Evolutionary conservation across 2,797 vertebrate species (phyloP).

Genomic region (Chrosomus eos): DNA sequence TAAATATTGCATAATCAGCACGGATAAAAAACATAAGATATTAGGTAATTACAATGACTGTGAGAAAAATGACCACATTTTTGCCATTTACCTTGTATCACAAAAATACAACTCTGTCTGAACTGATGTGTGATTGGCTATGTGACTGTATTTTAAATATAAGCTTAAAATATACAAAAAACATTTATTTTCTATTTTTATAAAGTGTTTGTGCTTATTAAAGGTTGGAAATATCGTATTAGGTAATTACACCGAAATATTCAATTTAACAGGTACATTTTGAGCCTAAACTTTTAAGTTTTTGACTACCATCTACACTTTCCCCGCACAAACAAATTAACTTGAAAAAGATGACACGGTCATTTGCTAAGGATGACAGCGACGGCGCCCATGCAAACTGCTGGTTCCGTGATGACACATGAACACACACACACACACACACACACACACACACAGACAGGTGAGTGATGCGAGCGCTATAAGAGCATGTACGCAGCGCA

Average conservation of each 20-base stretch:
- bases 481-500: background rate
- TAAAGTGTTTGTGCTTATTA: background rate
- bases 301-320: background rate
- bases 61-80: background rate
- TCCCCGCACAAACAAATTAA: background rate
- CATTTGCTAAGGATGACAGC: background rate
- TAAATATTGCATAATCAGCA: background rate
- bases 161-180: background rate
- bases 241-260: background rate
- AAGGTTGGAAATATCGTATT: background rate
- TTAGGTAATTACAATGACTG: background rate
- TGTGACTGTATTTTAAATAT: background rate
- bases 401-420: background rate
- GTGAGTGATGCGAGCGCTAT: slow-evolving; percentile 3
- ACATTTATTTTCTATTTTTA: background rate
- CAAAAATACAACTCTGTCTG: background rate
- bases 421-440: background rate
- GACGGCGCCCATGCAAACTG: background rate
- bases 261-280: background rate
- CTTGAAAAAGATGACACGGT: background rate
- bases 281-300: background rate
- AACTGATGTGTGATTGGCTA: too few species aligned
- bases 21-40: background rate
- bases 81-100: background rate
- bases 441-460: slow-evolving; percentile 9